A percentile compares a stretch with the other conserved stretches of the same genome.
Conservation (phyloP, 2,888 invertebrate species). For the Sphaerophoria rueppellii region DNA sequence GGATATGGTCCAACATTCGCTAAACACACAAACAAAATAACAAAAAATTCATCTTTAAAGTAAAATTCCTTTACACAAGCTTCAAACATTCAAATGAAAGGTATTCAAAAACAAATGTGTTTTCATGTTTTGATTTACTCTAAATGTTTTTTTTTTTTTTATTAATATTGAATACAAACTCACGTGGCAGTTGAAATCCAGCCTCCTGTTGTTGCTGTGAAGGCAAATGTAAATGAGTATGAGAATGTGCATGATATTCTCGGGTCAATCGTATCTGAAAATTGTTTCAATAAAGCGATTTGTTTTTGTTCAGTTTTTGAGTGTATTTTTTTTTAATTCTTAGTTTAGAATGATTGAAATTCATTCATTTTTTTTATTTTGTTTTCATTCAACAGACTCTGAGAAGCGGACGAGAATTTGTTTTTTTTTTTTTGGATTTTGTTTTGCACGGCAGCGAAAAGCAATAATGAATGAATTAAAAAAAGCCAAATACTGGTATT, state of each 20-base stretch:
- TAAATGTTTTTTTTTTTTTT: slow-evolving; percentile 16
- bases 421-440: no score
- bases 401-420: slow-evolving; percentile 58
- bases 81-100: neutral
- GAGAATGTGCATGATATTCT: slow-evolving; percentile 96
- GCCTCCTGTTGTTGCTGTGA: slow-evolving; percentile 89
- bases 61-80: neutral
- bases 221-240: slow-evolving; percentile 96
- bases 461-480: slow-evolving; percentile 51
- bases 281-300: slow-evolving; percentile 80
- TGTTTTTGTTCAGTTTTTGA: slow-evolving; percentile 74
- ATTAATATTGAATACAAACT: slow-evolving; percentile 82
- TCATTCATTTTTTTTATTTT: slow-evolving; percentile 57
- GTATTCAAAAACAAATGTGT: no score
- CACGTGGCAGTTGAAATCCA: slow-evolving; percentile 85
- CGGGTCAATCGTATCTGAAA: slow-evolving; percentile 95
- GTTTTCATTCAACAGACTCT: slow-evolving; percentile 65
- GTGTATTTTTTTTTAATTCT: slow-evolving; percentile 63
- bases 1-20: slow-evolving; percentile 83
- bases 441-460: slow-evolving; percentile 49
- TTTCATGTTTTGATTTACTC: slow-evolving; percentile 30
- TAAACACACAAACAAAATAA: slow-evolving; percentile 64
- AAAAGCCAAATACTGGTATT: slow-evolving; percentile 46
- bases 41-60: slow-evolving; percentile 28
- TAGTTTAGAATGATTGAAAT: slow-evolving; percentile 45